Base-by-base conservation (phyloP, 2,797 vertebrate species). In the Adrianichthys oophorus region DNA sequence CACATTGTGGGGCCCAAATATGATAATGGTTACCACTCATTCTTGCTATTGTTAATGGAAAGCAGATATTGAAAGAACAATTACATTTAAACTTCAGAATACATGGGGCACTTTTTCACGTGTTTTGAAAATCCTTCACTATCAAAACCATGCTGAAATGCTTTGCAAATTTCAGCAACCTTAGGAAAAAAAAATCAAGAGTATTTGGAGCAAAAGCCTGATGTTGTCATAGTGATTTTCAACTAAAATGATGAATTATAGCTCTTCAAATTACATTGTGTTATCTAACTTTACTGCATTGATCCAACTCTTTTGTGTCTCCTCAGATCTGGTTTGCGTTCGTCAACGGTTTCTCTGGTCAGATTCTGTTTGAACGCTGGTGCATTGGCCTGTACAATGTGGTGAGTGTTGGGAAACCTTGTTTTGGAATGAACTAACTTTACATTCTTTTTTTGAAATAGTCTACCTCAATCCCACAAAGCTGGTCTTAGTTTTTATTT, bases 321-420 rank as follows among this genome's bases (percentile, higher is more conserved):
- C 85, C 69, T 37, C 82, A 99, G 98, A 93, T 99, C 90, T 99
- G 97, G 98, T 99, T 99, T 81, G 97, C 98, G 4, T 99, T 99
- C 58, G 96, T 98, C 73, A 99, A 99, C 65, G 97, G 98, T 56
- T 99, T 99, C 90, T 99, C 98, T 41, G 98, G 98, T 74, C 98
- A 99, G 90, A 99, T 99, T 86, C 95, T 99, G 49, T 99, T 99
- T 82, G 98, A 99, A 78, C 93, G 97, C 73, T 99, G 98, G 98
- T 98, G 96, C 82, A 99, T 99, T 77, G 97, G 97, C 69, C 92
- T 99, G 67, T 99, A 99, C 88, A 99, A 99, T 8, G 97, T 99
- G 95, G 98, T 98, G 92, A 95, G 97, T 93, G 54, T 71, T 68
- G 40, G 65, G 61, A 42, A 72, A 59, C 79, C 78, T 55, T 59